Evolutionary conservation across 2,888 invertebrate species (phyloP), one percentile per base, ranked within the genome.

Genomic region (Belgica antarctica): DNA sequence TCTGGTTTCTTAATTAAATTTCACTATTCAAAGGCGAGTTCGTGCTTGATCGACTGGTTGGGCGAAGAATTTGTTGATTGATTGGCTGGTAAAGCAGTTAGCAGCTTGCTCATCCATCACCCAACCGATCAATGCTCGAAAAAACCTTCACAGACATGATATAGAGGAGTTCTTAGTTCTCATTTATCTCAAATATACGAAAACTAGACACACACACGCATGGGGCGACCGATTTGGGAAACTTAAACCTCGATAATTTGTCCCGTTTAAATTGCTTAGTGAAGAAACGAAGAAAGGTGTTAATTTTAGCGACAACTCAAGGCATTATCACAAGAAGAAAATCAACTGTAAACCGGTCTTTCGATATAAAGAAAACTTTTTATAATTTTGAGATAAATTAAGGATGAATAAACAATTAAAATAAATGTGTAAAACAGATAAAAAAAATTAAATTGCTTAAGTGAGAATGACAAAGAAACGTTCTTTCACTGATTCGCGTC

Each of bases 341-440:
- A 31, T 22, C 17, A 52, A 52, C 17, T 52, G 52, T 52, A 52
- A 52, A 52, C 52, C 52, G 52, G 52, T 12, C 41, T 41, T 41
- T 41, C 7, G 41, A 41, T 3, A 12, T 7, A 41, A 4, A 52
- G 2, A 52, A 52, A 52, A 52, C 52, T 47, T 47, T 66, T 66
- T 66, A 25, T 28, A 22, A 62, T 36, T 52, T 52, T 52, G 52
- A 52, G 52, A 52, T 66, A 66, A 66, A 46, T 66, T 66, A 66
- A 66, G 65, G 10, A 65, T 46, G 41, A 22, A 47, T 46, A 65
- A 65, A 46, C 17, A 28, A 47, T 66, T 52, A 52, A 66, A 66
- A 46, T 63, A 63, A 63, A 63, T 66, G 65, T 66, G 47, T 47
- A 36, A 22, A 27, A 61, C 27, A 22, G 12, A 57, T 2, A 57